Evolutionary conservation across 2,797 vertebrate species (phyloP).

Genomic region (Ceryle rudis): DNA sequence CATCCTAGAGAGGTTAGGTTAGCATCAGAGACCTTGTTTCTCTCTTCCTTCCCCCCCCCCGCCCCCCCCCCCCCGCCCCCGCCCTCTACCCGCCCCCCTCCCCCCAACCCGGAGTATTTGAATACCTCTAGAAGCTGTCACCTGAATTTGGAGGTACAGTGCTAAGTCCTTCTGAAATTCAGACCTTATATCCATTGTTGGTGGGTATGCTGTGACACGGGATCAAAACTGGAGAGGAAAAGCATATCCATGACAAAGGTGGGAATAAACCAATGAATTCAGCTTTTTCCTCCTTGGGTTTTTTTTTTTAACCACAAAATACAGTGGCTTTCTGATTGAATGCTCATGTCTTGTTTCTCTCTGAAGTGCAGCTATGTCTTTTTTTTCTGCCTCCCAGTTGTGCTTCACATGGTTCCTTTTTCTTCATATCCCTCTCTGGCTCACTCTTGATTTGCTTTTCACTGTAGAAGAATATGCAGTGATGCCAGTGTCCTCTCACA

Average conservation of each 20-base stretch:
- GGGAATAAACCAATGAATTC: not conserved
- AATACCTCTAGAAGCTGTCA: not conserved
- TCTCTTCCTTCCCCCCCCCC: too few species aligned
- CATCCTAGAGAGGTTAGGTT: not conserved
- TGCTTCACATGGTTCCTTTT: not conserved
- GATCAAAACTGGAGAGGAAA: not conserved
- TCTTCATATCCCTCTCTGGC: not conserved
- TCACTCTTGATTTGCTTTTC: not conserved
- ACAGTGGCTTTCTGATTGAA: not conserved
- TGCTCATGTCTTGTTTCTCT: not conserved
- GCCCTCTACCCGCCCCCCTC: too few species aligned
- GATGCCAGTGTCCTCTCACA: slow-evolving; percentile 2
- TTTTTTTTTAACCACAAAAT: not conserved
- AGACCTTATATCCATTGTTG: not conserved
- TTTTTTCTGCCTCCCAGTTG: not conserved
- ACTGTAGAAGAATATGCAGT: not conserved
- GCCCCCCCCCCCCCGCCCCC: too few species aligned
- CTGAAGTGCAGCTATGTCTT: not conserved
- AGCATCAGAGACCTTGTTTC: not conserved
- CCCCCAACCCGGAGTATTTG: not conserved
- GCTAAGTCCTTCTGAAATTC: not conserved
- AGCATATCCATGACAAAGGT: not conserved
- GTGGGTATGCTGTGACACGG: not conserved
- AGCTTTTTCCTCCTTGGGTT: not conserved
- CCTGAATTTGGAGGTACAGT: not conserved